Conservation (phyloP, 2,113 vertebrate species). For the Athene cunicularia region DNA sequence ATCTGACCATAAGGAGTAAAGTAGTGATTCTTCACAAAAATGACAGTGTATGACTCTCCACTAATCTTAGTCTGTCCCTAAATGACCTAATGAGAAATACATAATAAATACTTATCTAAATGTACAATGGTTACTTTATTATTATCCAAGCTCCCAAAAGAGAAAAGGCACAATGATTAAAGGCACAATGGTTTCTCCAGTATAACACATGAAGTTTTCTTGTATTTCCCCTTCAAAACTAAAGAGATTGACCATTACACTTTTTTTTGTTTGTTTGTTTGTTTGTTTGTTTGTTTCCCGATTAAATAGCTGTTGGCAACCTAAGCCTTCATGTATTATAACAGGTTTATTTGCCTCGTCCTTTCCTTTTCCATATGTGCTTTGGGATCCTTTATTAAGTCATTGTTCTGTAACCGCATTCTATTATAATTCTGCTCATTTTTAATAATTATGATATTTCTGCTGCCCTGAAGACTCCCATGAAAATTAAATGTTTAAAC, state of each 20-base stretch:
- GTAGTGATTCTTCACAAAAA: not conserved
- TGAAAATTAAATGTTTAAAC: constrained; percentile 69
- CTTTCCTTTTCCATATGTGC: not conserved
- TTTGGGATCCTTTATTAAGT: constrained; percentile 43
- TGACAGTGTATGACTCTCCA: not conserved
- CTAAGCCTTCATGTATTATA: not conserved
- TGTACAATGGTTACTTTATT: not conserved
- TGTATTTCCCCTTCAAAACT: not conserved
- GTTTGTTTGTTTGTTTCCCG: not conserved
- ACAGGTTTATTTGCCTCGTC: not conserved
- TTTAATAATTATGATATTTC: constrained; percentile 47
- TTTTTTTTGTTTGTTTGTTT: not conserved
- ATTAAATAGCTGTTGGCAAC: not conserved
- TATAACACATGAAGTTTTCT: not conserved
- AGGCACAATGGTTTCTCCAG: not conserved
- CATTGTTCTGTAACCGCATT: constrained; percentile 41
- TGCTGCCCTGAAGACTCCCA: constrained; percentile 49
- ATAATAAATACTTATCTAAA: not conserved
- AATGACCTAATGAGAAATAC: not conserved
- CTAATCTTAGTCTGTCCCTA: not conserved
- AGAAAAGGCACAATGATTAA: not conserved
- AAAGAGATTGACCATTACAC: not conserved
- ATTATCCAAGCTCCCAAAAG: not conserved
- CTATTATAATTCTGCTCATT: constrained; percentile 37
- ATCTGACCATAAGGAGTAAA: not conserved